Percentiles rank a stretch among this genome's conserved stretches.
Conservation (phyloP, 1,140 invertebrate species). For the Atta texana region DNA sequence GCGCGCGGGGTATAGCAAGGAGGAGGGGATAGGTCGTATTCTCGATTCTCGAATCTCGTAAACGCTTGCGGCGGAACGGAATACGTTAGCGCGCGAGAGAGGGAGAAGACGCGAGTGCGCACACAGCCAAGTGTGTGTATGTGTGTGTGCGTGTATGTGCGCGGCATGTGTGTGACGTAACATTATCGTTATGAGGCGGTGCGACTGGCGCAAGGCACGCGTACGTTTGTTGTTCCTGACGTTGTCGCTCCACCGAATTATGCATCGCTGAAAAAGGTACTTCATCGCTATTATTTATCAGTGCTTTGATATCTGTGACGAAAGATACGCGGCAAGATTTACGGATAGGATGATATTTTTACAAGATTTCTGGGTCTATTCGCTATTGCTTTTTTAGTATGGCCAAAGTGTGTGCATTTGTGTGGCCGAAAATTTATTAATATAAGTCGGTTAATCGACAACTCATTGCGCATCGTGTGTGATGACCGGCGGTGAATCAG, state of each 20-base stretch:
- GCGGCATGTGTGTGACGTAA: constrained; percentile 16
- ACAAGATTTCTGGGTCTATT: background rate
- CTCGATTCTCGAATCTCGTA: background rate
- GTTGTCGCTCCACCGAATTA: background rate
- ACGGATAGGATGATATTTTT: background rate
- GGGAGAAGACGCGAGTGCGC: background rate
- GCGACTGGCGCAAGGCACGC: background rate
- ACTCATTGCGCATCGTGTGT: constrained; percentile 10
- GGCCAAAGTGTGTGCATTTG: background rate
- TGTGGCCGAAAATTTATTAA: background rate
- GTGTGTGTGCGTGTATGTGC: background rate
- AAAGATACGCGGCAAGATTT: background rate
- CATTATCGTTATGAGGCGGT: background rate
- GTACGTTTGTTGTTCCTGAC: background rate
- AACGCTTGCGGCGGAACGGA: background rate
- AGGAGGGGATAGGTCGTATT: background rate
- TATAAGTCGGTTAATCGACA: background rate
- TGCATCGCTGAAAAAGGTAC: too few relatives aligned
- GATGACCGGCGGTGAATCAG: background rate
- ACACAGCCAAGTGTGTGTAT: background rate
- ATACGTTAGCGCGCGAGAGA: background rate
- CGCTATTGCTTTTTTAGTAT: background rate
- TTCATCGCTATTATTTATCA: constrained; percentile 3
- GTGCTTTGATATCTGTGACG: background rate
- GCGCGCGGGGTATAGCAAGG: background rate